Evolutionary conservation across 2,113 vertebrate genomes (phyloP).

Genomic region (Mesembrinibis cayennensis): DNA sequence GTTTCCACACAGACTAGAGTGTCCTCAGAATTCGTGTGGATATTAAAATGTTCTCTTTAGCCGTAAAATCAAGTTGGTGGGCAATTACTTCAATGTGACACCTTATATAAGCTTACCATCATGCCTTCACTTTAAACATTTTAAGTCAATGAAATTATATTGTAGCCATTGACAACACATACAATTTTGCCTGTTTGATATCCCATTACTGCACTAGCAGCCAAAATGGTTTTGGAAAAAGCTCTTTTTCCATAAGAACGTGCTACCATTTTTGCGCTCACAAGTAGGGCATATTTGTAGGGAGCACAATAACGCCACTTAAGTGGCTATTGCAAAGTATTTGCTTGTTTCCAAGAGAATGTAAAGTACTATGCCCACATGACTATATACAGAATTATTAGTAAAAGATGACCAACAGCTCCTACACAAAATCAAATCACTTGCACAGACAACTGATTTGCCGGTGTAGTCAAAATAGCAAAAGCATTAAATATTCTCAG

Average conservation of each 20-base stretch:
- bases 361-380: background rate
- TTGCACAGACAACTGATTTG: background rate
- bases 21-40: background rate
- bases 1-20: background rate
- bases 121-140: conserved; percentile 65
- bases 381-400: background rate
- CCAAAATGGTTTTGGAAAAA: conserved; percentile 26
- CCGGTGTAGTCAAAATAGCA: background rate
- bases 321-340: conserved; percentile 16
- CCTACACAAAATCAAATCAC: background rate
- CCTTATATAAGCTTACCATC: conserved; percentile 65
- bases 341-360: conserved; percentile 17
- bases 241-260: background rate
- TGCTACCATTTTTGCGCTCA: background rate
- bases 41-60: conserved; percentile 50
- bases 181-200: conserved; percentile 74
- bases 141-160: conserved; percentile 75
- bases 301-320: conserved; percentile 19
- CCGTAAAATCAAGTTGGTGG: conserved; percentile 50
- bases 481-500: background rate
- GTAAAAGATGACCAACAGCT: background rate
- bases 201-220: conserved; percentile 60
- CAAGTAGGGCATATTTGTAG: conserved; percentile 20
- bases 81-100: conserved; percentile 67
- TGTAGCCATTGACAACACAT: conserved; percentile 68